phyloP scores from a whole-genome alignment of 2,888 invertebrate species.

The Oscheius sp. region DNA sequence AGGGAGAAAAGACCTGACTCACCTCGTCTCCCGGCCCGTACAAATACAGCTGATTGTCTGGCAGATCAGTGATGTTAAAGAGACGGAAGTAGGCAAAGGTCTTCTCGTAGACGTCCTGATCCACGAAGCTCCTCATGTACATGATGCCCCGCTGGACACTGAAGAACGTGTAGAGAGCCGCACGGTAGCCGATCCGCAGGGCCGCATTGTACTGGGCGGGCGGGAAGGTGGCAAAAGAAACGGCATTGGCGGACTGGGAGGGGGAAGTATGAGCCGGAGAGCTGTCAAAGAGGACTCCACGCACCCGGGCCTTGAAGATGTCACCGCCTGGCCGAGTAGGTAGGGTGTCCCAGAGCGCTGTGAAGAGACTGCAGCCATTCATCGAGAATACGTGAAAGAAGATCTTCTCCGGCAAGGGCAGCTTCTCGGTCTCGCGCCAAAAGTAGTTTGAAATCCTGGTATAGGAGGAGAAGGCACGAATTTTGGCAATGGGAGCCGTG shows the following conservation, averaged over 20 bases:
- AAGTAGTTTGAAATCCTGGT: constrained; percentile 55
- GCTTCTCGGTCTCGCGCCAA: constrained; percentile 28
- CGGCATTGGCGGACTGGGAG: constrained; percentile 67
- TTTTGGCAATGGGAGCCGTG: constrained; percentile 67
- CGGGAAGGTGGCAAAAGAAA: constrained; percentile 67
- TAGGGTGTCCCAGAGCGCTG: constrained; percentile 66
- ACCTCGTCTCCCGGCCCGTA: constrained; percentile 59
- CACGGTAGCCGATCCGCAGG: constrained; percentile 57
- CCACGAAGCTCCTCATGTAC: constrained; percentile 64
- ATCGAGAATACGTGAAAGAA: constrained; percentile 59
- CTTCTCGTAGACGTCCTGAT: constrained; percentile 61
- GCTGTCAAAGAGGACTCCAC: constrained; percentile 71
- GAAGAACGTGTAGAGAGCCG: constrained; percentile 61
- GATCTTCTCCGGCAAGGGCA: constrained; percentile 23
- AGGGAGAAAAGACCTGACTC: constrained; percentile 14
- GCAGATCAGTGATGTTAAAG: constrained; percentile 62
- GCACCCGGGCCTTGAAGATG: constrained; percentile 49
- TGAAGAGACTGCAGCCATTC: constrained; percentile 66
- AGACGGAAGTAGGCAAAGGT: constrained; percentile 69
- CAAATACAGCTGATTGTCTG: constrained; percentile 80
- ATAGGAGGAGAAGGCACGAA: constrained; percentile 64
- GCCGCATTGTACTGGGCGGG: constrained; percentile 57
- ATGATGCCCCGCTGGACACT: constrained; percentile 62
- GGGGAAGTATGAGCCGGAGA: constrained; percentile 69
- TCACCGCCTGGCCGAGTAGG: constrained; percentile 45